A percentile compares a stretch with the other conserved stretches of the same genome.
Evolutionary conservation across 2,113 vertebrate species (phyloP).

Genomic region (Gymnorhina tibicen): DNA sequence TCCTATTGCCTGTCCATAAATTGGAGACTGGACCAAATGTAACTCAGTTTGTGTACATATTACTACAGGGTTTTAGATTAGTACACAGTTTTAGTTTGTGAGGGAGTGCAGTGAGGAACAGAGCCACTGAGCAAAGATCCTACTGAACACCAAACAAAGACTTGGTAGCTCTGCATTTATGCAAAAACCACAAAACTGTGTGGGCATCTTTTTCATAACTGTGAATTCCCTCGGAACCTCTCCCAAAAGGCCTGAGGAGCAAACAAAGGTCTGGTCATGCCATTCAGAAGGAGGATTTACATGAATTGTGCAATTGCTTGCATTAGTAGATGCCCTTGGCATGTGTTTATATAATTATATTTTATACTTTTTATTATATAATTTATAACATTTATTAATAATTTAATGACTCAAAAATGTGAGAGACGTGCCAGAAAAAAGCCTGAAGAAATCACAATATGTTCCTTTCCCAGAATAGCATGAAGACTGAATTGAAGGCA

Average conservation of each 20-base stretch:
- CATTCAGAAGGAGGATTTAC: background rate
- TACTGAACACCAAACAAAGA: background rate
- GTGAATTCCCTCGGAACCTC: background rate
- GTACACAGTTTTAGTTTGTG: background rate
- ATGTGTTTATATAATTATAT: background rate
- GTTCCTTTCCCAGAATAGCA: background rate
- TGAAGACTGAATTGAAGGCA: background rate
- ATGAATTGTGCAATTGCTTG: background rate
- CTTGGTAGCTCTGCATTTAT: background rate
- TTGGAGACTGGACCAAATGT: background rate
- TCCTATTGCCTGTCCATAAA: background rate
- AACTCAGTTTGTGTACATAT: background rate
- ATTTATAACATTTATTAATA: background rate
- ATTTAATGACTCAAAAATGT: background rate
- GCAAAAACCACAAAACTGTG: background rate
- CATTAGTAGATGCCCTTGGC: background rate
- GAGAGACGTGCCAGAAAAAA: slow-evolving; percentile 3
- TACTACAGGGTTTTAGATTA: background rate
- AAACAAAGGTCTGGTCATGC: background rate
- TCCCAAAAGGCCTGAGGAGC: background rate
- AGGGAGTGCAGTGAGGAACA: background rate
- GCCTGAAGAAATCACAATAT: background rate
- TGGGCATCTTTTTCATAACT: background rate
- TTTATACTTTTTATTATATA: background rate
- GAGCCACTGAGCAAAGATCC: background rate